Evolutionary conservation across 2,888 invertebrate genomes (phyloP), one percentile per base, ranked within the genome.

Genomic region (Nezara viridula): DNA sequence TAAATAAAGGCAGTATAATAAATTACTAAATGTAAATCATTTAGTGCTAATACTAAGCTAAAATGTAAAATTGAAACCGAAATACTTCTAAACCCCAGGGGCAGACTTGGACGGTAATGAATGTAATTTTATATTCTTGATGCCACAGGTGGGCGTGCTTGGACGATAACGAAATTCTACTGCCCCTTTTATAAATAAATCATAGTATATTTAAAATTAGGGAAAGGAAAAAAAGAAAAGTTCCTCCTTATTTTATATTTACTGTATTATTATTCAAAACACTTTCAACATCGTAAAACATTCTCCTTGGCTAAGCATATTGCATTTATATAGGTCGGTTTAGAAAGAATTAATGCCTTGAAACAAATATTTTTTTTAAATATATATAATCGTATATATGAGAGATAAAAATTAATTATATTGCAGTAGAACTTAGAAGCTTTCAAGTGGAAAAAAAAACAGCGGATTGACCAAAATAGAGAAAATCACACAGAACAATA

Each of bases 61-160:
- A n/a, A 77, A 77, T 44, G 24, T 24, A n/a, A n/a, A 40, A 47
- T 44, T 81, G 44, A 81, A 81, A 40, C 44, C n/a, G 9, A 44
- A 81, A 47, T 44, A 24, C 21, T 37, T 37, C 66, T 19, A 37
- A 73, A 21, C 32, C 44, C 44, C 7, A 44, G 3, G 19, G 37
- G 21, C 2, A 47, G 44, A 47, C 44, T 81, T 24, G 10, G n/a
- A 14, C 37, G 77, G 40, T 77, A 77, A 77, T 77, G 77, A 77
- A 77, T 77, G 32, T 77, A 77, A 81, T 81, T 81, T 81, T 81
- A 81, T 81, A 81, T 81, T 81, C 81, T 40, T 14, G 81, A n/a
- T n/a, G 81, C 81, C 40, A 81, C 81, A 81, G 81, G 81, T 81
- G 81, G 81, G 24, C 40, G 81, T 47, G 81, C 44, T 81, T 24